Conservation (phyloP, 2,888 invertebrate species). For the Tachina lurida region DNA sequence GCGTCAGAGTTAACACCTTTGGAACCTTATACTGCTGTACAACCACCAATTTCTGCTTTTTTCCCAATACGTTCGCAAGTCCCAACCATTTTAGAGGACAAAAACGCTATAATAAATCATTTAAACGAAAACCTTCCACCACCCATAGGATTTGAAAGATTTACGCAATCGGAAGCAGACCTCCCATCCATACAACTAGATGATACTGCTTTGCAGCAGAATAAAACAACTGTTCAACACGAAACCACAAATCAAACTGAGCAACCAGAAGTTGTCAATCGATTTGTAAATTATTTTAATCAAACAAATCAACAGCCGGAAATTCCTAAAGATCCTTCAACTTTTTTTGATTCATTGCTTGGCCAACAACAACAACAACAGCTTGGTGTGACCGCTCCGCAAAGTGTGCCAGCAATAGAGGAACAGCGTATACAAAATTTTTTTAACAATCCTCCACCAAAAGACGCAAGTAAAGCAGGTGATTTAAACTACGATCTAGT, state of each 20-base stretch:
- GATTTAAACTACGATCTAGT: conserved; percentile 82
- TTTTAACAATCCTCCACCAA: conserved; percentile 82
- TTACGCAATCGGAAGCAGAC: conserved; percentile 20
- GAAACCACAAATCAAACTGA: conserved; percentile 43
- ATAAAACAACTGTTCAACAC: conserved; percentile 31
- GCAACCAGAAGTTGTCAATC: conserved; percentile 70
- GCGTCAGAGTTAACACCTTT: conserved; percentile 42
- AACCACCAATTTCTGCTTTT: conserved; percentile 40
- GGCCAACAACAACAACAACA: conserved; percentile 47
- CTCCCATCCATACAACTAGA: not conserved
- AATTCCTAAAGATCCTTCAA: conserved; percentile 70
- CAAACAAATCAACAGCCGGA: conserved; percentile 68
- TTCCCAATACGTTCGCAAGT: conserved; percentile 60
- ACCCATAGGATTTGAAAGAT: conserved; percentile 55
- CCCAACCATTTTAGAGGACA: conserved; percentile 39
- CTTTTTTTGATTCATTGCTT: conserved; percentile 77
- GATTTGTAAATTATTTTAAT: conserved; percentile 75
- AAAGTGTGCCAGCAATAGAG: conserved; percentile 72
- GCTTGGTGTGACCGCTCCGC: not conserved
- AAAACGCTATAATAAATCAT: conserved; percentile 18
- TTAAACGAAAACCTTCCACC: conserved; percentile 38
- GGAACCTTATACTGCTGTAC: conserved; percentile 31
- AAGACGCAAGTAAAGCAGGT: conserved; percentile 78
- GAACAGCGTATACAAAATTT: conserved; percentile 82
- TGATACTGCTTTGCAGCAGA: conserved; percentile 3